Evolutionary conservation across 2,113 vertebrate species (phyloP).

Genomic region (Pelobates fuscus): DNA sequence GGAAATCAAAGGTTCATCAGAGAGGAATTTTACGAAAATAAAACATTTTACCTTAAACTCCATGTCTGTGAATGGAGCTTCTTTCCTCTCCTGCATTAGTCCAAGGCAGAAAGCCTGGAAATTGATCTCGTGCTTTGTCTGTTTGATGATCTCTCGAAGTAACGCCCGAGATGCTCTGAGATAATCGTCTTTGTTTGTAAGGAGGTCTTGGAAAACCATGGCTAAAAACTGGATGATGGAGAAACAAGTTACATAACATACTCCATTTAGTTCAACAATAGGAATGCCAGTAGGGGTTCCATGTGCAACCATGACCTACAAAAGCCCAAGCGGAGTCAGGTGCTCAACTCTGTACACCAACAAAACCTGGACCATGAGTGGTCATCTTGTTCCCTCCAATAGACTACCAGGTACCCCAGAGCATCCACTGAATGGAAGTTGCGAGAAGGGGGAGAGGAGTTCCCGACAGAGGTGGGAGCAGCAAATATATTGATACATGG

Average conservation of each 20-base stretch:
- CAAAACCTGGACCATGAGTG: too few relatives aligned
- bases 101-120: constrained; percentile 97
- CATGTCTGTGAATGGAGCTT: constrained; percentile 86
- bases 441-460: too few relatives aligned
- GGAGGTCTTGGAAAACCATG: constrained; percentile 96
- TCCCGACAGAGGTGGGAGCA: too few relatives aligned
- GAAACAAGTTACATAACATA: neutral
- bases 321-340: too few relatives aligned
- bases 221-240: constrained; percentile 82
- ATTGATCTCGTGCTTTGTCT: constrained; percentile 97
- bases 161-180: constrained; percentile 88
- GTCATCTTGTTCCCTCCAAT: too few relatives aligned
- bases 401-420: too few relatives aligned
- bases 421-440: too few relatives aligned
- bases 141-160: constrained; percentile 95
- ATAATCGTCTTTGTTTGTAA: constrained; percentile 95
- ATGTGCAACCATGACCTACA: too few relatives aligned
- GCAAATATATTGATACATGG: too few relatives aligned
- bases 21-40: too few relatives aligned
- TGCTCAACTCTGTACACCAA: too few relatives aligned
- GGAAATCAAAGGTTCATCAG: too few relatives aligned
- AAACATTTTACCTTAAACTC: constrained; percentile 90
- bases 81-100: constrained; percentile 96
- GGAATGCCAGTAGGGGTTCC: neutral
- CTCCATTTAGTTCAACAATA: neutral